These are phyloP conservation scores for Dasysyrphus tricinctus DNA, from an alignment of 2,888 invertebrate genomes.

Conservation along the genomic window DNA sequence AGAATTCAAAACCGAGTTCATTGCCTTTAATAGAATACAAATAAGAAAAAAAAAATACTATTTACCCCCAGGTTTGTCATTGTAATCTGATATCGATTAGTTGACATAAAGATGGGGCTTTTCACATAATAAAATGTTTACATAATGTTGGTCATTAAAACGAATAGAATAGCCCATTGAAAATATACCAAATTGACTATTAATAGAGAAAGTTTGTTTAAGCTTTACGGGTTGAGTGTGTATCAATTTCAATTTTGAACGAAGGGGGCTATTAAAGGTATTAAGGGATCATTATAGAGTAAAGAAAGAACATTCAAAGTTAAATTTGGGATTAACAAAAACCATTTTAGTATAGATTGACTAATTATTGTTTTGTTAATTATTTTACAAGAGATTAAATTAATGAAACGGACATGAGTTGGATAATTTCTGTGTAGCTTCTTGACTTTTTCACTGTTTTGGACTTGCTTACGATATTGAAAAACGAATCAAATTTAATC, in stretches of 20 bases:
- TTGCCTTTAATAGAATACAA: neutral
- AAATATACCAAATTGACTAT: conserved; percentile 26
- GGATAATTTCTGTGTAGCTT: no score
- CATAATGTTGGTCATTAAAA: conserved; percentile 52
- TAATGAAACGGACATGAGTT: no score
- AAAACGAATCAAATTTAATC: no score
- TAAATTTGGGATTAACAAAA: neutral
- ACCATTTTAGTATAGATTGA: neutral
- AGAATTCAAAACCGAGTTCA: conserved; percentile 10
- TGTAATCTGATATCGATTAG: conserved; percentile 58
- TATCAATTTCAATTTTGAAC: conserved; percentile 20
- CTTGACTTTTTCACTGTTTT: no score
- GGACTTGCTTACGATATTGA: no score
- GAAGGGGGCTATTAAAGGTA: conserved; percentile 1
- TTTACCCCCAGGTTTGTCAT: conserved; percentile 31
- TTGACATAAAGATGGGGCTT: conserved; percentile 54
- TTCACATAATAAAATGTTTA: conserved; percentile 51
- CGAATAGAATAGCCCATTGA: conserved; percentile 7
- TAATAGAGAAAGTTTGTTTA: conserved; percentile 30
- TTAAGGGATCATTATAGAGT: neutral
- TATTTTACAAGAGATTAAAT: neutral
- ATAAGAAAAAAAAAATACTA: neutral
- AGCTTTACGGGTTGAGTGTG: neutral
- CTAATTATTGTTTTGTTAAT: neutral
- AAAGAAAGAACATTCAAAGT: neutral